These are phyloP conservation scores for Sericinus montela DNA, from an alignment of 2,888 invertebrate species.

Conservation along the genomic window DNA sequence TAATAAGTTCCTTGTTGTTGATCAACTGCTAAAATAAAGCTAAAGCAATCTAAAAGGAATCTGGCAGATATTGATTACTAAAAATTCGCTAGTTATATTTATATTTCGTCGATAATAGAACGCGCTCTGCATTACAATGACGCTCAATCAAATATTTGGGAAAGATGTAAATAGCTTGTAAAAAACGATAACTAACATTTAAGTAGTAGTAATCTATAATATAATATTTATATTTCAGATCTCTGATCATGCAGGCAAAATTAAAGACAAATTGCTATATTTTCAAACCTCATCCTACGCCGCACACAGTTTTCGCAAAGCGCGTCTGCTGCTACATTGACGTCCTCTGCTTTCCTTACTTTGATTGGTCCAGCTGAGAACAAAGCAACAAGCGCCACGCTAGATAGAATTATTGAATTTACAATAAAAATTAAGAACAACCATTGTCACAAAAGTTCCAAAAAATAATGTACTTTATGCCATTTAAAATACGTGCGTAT, in stretches of 20 bases:
- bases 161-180: neutral
- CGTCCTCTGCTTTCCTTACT: slow-evolving; percentile 43
- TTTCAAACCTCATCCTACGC: slow-evolving; percentile 57
- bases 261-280: slow-evolving; percentile 40
- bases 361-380: slow-evolving; percentile 67
- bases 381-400: slow-evolving; percentile 68
- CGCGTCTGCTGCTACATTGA: slow-evolving; percentile 36
- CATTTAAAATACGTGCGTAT: neutral
- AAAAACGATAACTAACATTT: slow-evolving; percentile 16
- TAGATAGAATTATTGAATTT: slow-evolving; percentile 31
- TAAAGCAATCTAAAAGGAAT: slow-evolving; percentile 18
- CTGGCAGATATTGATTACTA: slow-evolving; percentile 13
- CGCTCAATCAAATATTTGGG: slow-evolving; percentile 12
- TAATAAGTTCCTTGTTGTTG: neutral
- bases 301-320: slow-evolving; percentile 54
- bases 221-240: slow-evolving; percentile 20
- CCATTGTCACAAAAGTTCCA: neutral
- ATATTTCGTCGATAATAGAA: slow-evolving; percentile 16
- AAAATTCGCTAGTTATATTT: slow-evolving; percentile 25
- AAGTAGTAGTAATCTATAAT: slow-evolving; percentile 9
- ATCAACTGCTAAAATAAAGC: slow-evolving; percentile 13
- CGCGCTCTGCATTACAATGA: slow-evolving; percentile 25
- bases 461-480: neutral
- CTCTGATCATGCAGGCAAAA: slow-evolving; percentile 42
- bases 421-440: neutral